These are phyloP conservation scores for Chiloscyllium plagiosum DNA, from an alignment of 2,113 vertebrate species.

Conservation along the genomic window DNA sequence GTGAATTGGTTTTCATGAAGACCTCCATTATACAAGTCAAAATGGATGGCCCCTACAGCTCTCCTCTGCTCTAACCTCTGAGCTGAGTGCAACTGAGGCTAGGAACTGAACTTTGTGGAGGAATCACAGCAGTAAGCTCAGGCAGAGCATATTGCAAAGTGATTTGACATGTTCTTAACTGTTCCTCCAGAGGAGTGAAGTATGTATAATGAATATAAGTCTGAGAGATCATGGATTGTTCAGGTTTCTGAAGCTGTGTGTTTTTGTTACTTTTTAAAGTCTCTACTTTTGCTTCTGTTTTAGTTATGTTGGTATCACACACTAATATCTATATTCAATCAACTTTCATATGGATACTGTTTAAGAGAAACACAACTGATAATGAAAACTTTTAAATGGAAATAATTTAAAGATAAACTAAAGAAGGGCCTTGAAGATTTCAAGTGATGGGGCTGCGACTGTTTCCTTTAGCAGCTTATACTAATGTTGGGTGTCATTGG, in stretches of 20 bases:
- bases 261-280: neutral
- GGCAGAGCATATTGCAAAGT: neutral
- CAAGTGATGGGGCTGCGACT: too few relatives aligned
- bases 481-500: too few relatives aligned
- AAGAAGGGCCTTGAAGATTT: too few relatives aligned
- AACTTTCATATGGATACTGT: too few relatives aligned
- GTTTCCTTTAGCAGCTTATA: too few relatives aligned
- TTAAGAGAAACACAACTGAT: too few relatives aligned
- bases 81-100: neutral
- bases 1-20: neutral
- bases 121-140: neutral
- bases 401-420: too few relatives aligned
- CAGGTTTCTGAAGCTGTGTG: neutral
- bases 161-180: neutral
- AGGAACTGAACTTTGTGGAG: neutral
- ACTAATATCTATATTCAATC: too few relatives aligned
- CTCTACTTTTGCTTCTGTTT: neutral
- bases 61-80: neutral
- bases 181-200: neutral
- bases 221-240: neutral
- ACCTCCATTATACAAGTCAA: neutral
- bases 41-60: neutral
- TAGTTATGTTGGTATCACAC: too few relatives aligned
- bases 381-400: too few relatives aligned
- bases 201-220: neutral